Percentiles rank a stretch among this genome's conserved stretches.
Evolutionary conservation across 2,797 vertebrate genomes (phyloP).

Genomic region (Calcarius lapponicus): DNA sequence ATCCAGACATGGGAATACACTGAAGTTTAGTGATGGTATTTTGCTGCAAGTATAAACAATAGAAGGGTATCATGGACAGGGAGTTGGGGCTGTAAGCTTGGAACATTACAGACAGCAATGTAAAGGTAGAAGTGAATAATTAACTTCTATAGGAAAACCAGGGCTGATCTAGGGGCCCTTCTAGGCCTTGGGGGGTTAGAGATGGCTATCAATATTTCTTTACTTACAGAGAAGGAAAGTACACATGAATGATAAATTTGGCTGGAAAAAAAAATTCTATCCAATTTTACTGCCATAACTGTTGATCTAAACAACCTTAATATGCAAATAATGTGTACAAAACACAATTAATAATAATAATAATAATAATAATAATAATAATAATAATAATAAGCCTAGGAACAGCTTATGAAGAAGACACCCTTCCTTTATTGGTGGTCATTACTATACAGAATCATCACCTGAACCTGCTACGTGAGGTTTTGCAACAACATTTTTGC

Average conservation of each 20-base stretch:
- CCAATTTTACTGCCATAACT: neutral
- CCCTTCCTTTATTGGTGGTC: neutral
- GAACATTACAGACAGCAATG: neutral
- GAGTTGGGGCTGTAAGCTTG: neutral
- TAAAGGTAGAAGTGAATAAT: slow-evolving; percentile 31
- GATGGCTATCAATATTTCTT: slow-evolving; percentile 26
- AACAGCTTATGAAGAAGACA: neutral
- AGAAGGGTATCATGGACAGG: accelerated
- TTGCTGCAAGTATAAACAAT: neutral
- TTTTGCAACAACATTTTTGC: neutral
- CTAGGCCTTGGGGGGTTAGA: neutral
- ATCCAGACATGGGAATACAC: neutral
- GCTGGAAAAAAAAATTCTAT: neutral
- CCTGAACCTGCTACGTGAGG: accelerated
- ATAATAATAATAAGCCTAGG: neutral
- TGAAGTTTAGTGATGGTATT: neutral
- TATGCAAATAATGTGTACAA: neutral
- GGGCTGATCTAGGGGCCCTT: neutral
- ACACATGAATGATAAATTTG: neutral
- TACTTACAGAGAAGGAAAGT: neutral
- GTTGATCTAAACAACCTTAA: neutral
- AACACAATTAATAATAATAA: neutral
- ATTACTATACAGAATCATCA: neutral
- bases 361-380: neutral
- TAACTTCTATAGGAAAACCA: slow-evolving; percentile 36